These are phyloP conservation scores for Sweltsa coloradensis DNA, from an alignment of 1,140 invertebrate species.

Conservation along the genomic window DNA sequence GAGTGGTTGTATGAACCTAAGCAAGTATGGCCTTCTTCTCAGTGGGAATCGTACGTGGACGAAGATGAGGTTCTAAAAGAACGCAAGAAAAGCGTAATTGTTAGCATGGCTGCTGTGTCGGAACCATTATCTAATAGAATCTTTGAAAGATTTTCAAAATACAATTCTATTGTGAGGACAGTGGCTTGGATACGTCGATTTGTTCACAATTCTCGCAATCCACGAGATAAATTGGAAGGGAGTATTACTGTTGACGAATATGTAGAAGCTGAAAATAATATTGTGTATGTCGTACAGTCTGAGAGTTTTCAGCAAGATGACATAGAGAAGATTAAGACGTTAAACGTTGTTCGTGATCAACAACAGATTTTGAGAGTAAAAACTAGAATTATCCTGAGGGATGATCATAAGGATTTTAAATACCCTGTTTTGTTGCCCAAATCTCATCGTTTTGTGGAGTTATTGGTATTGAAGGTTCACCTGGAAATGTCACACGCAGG, in stretches of 20 bases:
- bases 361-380: slow-evolving; percentile 1
- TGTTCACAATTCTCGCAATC: slow-evolving; percentile 14
- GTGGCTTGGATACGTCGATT: slow-evolving; percentile 21
- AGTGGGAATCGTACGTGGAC: slow-evolving; percentile 13
- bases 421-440: slow-evolving; percentile 13
- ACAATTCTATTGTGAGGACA: slow-evolving; percentile 20
- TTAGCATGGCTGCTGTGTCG: neutral
- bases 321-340: neutral
- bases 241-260: slow-evolving; percentile 6
- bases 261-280: neutral
- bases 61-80: slow-evolving; percentile 7
- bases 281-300: slow-evolving; percentile 5
- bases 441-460: slow-evolving; percentile 4
- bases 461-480: slow-evolving; percentile 11
- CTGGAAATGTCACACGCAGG: slow-evolving; percentile 9
- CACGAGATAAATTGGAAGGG: neutral
- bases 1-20: slow-evolving; percentile 19
- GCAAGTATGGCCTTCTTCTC: slow-evolving; percentile 20
- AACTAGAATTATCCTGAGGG: slow-evolving; percentile 3
- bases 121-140: slow-evolving; percentile 9
- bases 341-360: neutral
- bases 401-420: slow-evolving; percentile 1
- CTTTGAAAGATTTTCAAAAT: slow-evolving; percentile 17
- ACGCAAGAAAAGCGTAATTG: neutral
- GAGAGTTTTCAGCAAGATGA: slow-evolving; percentile 1